These are phyloP conservation scores for Conomelus anceps DNA, from an alignment of 2,888 invertebrate genomes.

Conservation along the genomic window DNA sequence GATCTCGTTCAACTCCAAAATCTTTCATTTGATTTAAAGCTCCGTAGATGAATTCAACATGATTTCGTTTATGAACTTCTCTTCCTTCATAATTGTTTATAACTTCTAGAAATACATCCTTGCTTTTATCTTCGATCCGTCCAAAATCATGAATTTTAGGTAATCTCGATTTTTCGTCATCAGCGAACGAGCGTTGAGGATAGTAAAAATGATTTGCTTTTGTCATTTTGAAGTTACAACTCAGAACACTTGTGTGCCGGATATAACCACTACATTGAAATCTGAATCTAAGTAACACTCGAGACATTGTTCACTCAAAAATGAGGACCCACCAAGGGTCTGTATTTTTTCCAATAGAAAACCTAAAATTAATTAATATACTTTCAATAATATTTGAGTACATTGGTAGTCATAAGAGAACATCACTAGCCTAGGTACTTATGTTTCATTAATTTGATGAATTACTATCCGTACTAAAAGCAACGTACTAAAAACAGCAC, in stretches of 20 bases:
- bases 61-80: constrained; percentile 67
- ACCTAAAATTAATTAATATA: too few species aligned
- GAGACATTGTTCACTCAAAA: not conserved
- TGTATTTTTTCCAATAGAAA: too few species aligned
- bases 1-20: constrained; percentile 80
- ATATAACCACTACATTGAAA: not conserved
- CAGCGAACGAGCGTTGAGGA: not conserved
- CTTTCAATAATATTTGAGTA: not conserved
- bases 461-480: too few species aligned
- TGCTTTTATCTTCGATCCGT: constrained; percentile 37
- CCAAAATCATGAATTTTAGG: constrained; percentile 32
- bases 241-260: not conserved
- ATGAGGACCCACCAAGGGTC: too few species aligned
- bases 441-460: too few species aligned
- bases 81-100: constrained; percentile 58
- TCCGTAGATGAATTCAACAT: constrained; percentile 90
- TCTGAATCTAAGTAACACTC: not conserved
- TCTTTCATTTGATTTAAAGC: constrained; percentile 83
- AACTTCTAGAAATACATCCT: constrained; percentile 35
- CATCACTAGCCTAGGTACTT: not conserved
- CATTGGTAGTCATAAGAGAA: not conserved
- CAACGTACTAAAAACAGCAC: not conserved
- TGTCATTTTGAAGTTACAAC: not conserved
- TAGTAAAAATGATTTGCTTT: not conserved
- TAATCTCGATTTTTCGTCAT: not conserved